A percentile compares a stretch with the other conserved stretches of the same genome.
These are phyloP conservation scores for Dicrurus megarhynchus DNA, from an alignment of 2,113 vertebrate genomes.

Conservation along the genomic window DNA sequence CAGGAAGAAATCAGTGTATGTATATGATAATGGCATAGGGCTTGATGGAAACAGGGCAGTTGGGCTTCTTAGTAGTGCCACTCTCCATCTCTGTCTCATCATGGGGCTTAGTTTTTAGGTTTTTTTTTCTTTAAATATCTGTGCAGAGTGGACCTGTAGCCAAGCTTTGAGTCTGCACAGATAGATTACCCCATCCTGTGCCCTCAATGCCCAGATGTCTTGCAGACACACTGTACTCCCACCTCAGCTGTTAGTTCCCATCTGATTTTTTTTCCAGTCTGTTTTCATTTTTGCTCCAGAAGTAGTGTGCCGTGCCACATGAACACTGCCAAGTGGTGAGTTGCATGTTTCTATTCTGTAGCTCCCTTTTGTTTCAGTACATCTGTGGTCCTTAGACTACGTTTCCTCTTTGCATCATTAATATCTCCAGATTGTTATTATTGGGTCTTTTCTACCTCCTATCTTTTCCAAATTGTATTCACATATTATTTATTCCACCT, in stretches of 20 bases:
- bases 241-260: not conserved
- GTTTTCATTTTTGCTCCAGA: not conserved
- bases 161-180: not conserved
- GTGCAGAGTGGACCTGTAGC: not conserved
- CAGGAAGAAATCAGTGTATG: not conserved
- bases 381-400: not conserved
- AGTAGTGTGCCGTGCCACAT: not conserved
- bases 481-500: not conserved
- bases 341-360: not conserved
- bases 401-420: not conserved
- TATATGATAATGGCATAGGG: not conserved
- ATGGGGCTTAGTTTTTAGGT: rapidly evolving
- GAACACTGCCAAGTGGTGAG: not conserved
- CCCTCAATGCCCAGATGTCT: rapidly evolving
- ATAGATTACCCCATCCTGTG: not conserved
- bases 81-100: not conserved
- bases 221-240: not conserved
- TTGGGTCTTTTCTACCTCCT: not conserved
- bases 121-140: not conserved
- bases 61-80: not conserved
- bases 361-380: not conserved
- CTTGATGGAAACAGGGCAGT: not conserved
- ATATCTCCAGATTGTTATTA: not conserved
- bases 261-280: not conserved
- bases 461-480: not conserved